Percentiles rank a stretch among this genome's conserved stretches.
Evolutionary conservation across 2,113 vertebrate species (phyloP).

Genomic region (Pangasianodon gigas): DNA sequence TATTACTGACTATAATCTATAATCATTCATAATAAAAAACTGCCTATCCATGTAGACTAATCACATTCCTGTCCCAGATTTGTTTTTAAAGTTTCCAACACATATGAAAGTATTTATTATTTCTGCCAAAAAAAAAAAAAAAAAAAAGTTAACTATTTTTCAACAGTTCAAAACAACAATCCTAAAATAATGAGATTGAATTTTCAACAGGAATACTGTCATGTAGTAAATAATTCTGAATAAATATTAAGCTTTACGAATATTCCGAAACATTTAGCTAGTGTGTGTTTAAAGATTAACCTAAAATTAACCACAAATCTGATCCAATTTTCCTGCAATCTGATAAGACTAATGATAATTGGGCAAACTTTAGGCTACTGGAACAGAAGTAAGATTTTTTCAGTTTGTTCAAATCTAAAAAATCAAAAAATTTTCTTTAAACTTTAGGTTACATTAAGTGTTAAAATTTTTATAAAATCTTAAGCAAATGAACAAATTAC

Average conservation of each 20-base stretch:
- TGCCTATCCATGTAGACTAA: not conserved
- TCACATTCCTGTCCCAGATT: not conserved
- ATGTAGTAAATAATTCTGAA: not conserved
- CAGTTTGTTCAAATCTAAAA: too few relatives aligned
- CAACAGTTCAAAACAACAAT: not conserved
- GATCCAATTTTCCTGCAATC: not conserved
- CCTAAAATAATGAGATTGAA: not conserved
- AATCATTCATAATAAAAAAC: not conserved
- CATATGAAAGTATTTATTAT: not conserved
- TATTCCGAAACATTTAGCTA: not conserved
- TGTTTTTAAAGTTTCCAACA: not conserved
- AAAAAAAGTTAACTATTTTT: too few relatives aligned
- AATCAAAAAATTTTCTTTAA: not conserved
- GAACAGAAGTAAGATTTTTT: not conserved
- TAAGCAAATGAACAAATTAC: not conserved
- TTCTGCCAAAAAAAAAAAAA: not conserved
- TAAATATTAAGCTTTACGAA: not conserved
- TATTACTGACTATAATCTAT: not conserved
- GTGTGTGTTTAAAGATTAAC: not conserved
- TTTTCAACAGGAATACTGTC: not conserved
- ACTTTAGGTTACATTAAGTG: not conserved
- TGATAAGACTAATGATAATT: slow-evolving; percentile 13
- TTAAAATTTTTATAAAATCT: not conserved
- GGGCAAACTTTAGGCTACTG: not conserved
- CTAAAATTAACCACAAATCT: slow-evolving; percentile 5